Conservation (phyloP, 2,797 vertebrate genomes). For the Crenuchus spilurus region DNA sequence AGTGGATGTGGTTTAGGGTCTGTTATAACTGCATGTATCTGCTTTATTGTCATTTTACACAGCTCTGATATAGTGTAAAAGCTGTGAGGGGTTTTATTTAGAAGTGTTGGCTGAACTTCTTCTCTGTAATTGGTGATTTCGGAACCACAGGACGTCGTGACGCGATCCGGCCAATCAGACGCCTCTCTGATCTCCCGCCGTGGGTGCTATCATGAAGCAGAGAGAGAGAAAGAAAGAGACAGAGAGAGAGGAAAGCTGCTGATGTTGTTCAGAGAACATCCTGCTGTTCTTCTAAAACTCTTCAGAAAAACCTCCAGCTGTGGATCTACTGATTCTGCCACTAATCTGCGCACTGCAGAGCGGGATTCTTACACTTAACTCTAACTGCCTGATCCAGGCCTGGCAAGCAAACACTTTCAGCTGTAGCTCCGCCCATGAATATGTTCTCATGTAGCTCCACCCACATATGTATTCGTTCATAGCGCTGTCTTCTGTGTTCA, state of each 20-base stretch:
- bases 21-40: no score
- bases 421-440: no score
- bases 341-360: not conserved
- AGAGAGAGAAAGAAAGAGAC: not conserved
- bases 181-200: not conserved
- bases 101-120: not conserved
- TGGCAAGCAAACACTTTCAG: no score
- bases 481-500: no score
- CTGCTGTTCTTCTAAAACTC: not conserved
- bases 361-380: not conserved
- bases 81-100: not conserved
- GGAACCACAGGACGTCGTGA: not conserved
- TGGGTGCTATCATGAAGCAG: not conserved
- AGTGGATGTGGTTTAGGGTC: no score
- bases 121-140: not conserved
- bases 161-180: not conserved
- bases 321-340: not conserved
- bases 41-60: no score
- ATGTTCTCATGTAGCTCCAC: no score
- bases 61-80: no score
- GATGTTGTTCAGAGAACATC: not conserved
- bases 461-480: no score
- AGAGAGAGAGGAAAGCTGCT: not conserved
- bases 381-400: not conserved
- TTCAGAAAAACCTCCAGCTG: not conserved